Base-by-base conservation (phyloP, 2,797 vertebrate species). In the Oceanodroma leucorhoa region DNA sequence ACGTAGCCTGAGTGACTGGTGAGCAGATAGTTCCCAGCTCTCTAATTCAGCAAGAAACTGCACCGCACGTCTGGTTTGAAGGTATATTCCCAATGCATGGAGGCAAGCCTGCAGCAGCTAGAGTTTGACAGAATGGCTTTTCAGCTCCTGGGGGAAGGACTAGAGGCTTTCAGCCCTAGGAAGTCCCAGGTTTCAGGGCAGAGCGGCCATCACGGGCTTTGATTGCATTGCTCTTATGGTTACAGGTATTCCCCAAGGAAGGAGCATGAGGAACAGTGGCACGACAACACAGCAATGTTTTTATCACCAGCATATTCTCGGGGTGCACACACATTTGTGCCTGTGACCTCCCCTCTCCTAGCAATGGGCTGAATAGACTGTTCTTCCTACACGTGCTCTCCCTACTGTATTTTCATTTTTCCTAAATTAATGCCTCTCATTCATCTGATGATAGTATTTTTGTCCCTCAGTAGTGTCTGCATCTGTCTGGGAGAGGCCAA, bases 21-120 rank as follows among this genome's bases (percentile, higher is more conserved):
- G 8, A 83, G 53, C 27, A 73, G 29, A 34, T 27, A 71, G 60
- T 71, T 30, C 27, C 30, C 64, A 71, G 46, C 30, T 77, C 60
- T 34, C 32, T 48, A 48, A 71, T 46, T 64, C 67, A 65, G 10
- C 53, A 75, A 67, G 57, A 60, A 88, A 32, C 34, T 89, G 40
- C 48, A 20, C 0, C 0, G 0, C 17, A 3, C 3, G 5, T 51
- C 55, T 73, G 38, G 27, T 53, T 66, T 61, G 18, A 58, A 80
- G 73, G 32, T 45, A 2, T 24, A 36, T 23, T 40, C 30, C 48
- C 36, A 19, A 4, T 8, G 30, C 41, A 46, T 3, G 17, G 73
- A 87, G 36, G 22, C 12, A 73, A 91, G 32, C 32, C 48, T 87
- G 41, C 26, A 83, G 83, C 77, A 83, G 34, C 20, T 26, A 0